Percentiles rank a stretch among this genome's conserved stretches.
phyloP scores from a whole-genome alignment of 2,888 invertebrate species.

The Acrobasis repandana region DNA sequence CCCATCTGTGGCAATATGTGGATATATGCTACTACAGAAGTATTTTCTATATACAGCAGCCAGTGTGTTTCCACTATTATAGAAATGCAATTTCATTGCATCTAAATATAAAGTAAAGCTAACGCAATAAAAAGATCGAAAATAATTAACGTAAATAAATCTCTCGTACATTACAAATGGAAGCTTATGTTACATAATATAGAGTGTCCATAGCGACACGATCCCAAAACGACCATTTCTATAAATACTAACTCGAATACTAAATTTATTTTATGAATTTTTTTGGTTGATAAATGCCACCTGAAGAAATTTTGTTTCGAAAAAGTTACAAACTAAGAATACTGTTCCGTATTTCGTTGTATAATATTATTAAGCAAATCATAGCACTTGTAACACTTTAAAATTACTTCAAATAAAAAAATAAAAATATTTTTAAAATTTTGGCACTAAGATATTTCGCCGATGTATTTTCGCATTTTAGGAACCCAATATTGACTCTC shows the following conservation, averaged over 20 bases:
- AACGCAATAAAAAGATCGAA: constrained; percentile 11
- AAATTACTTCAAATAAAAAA: background rate
- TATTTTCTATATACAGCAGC: background rate
- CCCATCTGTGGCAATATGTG: too few species aligned
- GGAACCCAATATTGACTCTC: too few species aligned
- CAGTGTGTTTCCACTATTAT: background rate
- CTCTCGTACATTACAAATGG: constrained; percentile 24
- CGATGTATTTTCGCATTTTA: too few species aligned
- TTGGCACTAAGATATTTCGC: background rate
- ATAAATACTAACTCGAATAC: too few species aligned
- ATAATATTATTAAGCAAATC: background rate
- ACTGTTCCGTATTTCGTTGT: background rate
- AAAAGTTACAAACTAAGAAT: background rate
- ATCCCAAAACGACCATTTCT: background rate
- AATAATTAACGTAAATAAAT: constrained; percentile 20
- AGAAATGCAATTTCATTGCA: constrained; percentile 2
- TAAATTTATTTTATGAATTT: too few species aligned
- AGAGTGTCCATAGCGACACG: constrained; percentile 11
- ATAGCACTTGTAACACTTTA: background rate
- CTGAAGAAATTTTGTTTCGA: background rate
- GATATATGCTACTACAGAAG: background rate
- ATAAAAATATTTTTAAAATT: background rate
- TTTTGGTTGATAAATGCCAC: too few species aligned
- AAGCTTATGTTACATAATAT: constrained; percentile 25
- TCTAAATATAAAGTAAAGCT: background rate